A percentile compares a stretch with the other conserved stretches of the same genome.
Evolutionary conservation across 2,797 vertebrate species (phyloP).

Genomic region (Echiichthys vipera): DNA sequence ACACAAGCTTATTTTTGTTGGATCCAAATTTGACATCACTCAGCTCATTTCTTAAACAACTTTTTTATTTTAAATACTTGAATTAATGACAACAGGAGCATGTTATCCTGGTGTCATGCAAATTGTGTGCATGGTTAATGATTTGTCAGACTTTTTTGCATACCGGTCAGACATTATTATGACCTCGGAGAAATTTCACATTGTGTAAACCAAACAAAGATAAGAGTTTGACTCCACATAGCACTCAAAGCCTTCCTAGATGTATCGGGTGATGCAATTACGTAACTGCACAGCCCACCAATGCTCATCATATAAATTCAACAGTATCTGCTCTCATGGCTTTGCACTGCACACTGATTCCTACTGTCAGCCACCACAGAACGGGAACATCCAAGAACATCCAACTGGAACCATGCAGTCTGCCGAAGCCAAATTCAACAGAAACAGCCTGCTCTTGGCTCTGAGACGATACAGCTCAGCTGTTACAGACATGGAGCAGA

Average conservation of each 20-base stretch:
- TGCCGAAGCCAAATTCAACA: slow-evolving; percentile 71
- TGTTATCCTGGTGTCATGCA: neutral
- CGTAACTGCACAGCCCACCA: slow-evolving; percentile 47
- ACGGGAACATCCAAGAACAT: slow-evolving; percentile 45
- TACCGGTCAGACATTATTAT: slow-evolving; percentile 5
- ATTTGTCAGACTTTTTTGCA: slow-evolving; percentile 39
- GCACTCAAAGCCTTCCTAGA: slow-evolving; percentile 37
- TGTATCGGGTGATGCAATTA: slow-evolving; percentile 65
- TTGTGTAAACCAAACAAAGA: slow-evolving; percentile 78
- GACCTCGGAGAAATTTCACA: slow-evolving; percentile 21
- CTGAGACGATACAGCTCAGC: slow-evolving; percentile 85
- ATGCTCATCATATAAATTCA: slow-evolving; percentile 68
- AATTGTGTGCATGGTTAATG: slow-evolving; percentile 44
- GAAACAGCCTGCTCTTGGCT: slow-evolving; percentile 78
- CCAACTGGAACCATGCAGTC: slow-evolving; percentile 81
- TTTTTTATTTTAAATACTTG: no score
- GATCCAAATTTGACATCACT: neutral
- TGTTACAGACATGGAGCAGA: slow-evolving; percentile 90
- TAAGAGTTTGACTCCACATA: slow-evolving; percentile 73
- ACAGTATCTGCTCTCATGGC: neutral
- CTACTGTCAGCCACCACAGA: slow-evolving; percentile 47
- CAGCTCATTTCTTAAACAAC: neutral
- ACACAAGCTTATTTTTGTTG: neutral
- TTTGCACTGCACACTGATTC: slow-evolving; percentile 67
- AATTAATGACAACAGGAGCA: slow-evolving; percentile 5